These are phyloP conservation scores for Cephonodes hylas DNA, from an alignment of 2,888 invertebrate genomes.

Conservation along the genomic window DNA sequence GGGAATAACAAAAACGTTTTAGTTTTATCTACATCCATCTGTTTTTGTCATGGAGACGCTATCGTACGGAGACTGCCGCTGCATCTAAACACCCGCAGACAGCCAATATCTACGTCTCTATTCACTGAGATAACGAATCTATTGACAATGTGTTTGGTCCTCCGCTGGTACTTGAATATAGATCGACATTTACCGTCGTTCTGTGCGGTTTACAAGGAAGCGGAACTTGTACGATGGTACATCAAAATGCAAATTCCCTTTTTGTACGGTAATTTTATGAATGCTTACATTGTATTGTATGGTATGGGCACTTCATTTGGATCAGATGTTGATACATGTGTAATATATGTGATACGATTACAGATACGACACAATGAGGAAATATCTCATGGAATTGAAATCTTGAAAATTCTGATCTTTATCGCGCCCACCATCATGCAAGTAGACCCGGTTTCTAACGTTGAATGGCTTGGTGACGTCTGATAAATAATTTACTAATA, in stretches of 20 bases:
- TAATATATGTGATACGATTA: background rate
- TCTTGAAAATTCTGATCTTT: too few species aligned
- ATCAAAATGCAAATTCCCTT: conserved; percentile 6
- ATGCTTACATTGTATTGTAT: conserved; percentile 19
- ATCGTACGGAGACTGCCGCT: conserved; percentile 39
- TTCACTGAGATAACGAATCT: conserved; percentile 44
- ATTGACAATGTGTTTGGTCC: conserved; percentile 18
- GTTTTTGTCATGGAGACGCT: conserved; percentile 46
- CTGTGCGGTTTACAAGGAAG: conserved; percentile 3
- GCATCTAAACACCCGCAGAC: conserved; percentile 36
- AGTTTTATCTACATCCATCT: conserved; percentile 43
- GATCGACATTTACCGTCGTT: background rate
- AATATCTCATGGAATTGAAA: background rate
- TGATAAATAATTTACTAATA: too few species aligned
- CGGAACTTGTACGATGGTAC: conserved; percentile 7
- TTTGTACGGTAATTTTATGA: conserved; percentile 22
- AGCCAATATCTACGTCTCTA: conserved; percentile 46
- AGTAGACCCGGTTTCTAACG: too few species aligned
- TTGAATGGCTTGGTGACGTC: too few species aligned
- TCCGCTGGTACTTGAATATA: background rate
- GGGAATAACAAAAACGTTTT: conserved; percentile 41
- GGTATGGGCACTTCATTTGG: background rate
- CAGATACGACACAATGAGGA: background rate
- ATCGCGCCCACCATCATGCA: too few species aligned
- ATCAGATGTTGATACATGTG: conserved; percentile 24